Base-by-base conservation (phyloP, 2,113 vertebrate species). In the Ptyas mucosa region DNA sequence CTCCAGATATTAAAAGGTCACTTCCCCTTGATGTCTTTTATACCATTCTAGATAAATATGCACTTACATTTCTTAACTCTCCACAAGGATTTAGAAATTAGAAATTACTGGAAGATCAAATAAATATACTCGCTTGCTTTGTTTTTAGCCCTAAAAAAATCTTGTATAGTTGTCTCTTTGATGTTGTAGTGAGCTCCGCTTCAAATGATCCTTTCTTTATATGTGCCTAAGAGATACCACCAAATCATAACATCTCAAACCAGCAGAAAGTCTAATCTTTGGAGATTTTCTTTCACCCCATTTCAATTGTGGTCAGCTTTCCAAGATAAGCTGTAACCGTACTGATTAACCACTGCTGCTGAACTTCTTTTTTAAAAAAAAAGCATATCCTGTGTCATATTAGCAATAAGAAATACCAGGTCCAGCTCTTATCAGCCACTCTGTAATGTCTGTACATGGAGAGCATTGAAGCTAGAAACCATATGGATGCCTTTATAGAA, bases 81-180 rank as follows among this genome's bases (percentile, higher is more conserved):
- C 97, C 95, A 97, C 97, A 97, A 95, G 86, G 20, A 54, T 96
- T 96, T 53, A 89, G 94, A 97, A 97, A 97, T 94, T 94, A 95
- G 93, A 95, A 89, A 21, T 91, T 96, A 94, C 97, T 96, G 97
- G 96, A 97, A 97, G 96, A 97, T 96, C 94, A 96, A 97, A 96
- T 88, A 6, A 0, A 91, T 91, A 92, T 95, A 89, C 92, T 85
- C 69, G 90, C 93, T 96, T 96, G 87, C 94, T 93, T 95, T 95
- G 55, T 87, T 85, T 97, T 95, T 81, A 89, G 93, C 93, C 94
- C 93, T 95, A 88, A 91, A 88, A 91, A 96, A 93, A 96, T 90
- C 94, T 96, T 96, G 92, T 85, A 81, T 85, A 91, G 43, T 91
- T 95, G 94, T 95, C 92, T 89, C 49, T 97, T 96, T 97, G 95